Evolutionary conservation across 2,113 vertebrate species (phyloP).

Genomic region (Passer domesticus): DNA sequence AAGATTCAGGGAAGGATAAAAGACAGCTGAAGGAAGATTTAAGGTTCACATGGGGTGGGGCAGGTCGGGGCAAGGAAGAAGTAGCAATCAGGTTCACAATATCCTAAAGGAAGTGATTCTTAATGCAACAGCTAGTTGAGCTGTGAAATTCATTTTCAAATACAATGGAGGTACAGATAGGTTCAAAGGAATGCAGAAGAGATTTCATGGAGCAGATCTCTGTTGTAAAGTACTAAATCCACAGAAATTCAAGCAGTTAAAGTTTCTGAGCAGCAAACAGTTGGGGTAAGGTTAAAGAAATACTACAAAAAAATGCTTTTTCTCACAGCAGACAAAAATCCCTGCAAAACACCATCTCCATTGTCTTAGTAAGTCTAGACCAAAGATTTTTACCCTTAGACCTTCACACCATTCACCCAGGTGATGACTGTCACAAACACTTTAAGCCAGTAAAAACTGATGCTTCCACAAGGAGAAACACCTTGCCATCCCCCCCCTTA

Average conservation of each 20-base stretch:
- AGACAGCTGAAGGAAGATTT: not conserved
- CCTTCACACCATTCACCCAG: not conserved
- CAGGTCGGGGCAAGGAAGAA: not conserved
- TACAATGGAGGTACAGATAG: not conserved
- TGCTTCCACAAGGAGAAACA: not conserved
- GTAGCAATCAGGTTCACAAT: not conserved
- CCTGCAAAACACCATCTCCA: not conserved
- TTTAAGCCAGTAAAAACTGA: not conserved
- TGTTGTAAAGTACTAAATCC: not conserved
- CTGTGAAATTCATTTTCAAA: not conserved
- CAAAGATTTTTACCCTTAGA: not conserved
- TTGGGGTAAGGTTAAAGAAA: not conserved
- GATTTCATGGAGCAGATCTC: not conserved
- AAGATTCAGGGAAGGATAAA: not conserved
- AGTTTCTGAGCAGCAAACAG: not conserved
- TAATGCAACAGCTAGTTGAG: not conserved
- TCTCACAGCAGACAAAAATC: not conserved
- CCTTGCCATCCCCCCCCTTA: not conserved
- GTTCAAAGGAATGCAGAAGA: not conserved
- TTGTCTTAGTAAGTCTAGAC: not conserved
- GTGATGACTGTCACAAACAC: not conserved
- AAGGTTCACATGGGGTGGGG: not conserved
- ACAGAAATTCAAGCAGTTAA: not conserved
- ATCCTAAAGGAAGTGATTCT: not conserved
- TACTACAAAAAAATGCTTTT: not conserved